Conservation (phyloP, 2,797 vertebrate genomes). For the Melanotaenia nigrans region DNA sequence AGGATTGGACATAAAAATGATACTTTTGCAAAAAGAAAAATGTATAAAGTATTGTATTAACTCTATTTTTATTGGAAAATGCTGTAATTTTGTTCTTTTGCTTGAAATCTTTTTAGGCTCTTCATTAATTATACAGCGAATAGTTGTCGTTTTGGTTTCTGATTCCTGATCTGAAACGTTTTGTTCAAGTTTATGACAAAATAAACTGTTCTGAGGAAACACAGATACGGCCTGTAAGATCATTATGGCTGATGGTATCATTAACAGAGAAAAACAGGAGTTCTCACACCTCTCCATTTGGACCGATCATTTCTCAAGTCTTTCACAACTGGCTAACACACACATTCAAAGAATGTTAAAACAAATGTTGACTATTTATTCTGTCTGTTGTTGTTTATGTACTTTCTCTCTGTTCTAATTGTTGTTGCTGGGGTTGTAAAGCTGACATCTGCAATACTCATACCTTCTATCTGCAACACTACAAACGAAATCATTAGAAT, state of each 20-base stretch:
- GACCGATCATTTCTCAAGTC: slow-evolving; percentile 69
- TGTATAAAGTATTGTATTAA: no score
- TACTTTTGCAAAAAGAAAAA: not conserved
- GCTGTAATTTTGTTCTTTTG: not conserved
- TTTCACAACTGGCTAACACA: slow-evolving; percentile 64
- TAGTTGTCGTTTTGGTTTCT: not conserved
- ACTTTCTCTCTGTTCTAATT: slow-evolving; percentile 35
- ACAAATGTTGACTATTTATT: slow-evolving; percentile 71
- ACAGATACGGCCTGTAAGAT: slow-evolving; percentile 8
- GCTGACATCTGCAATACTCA: slow-evolving; percentile 33
- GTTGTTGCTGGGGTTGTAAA: slow-evolving; percentile 49
- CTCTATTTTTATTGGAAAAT: no score
- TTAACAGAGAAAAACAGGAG: slow-evolving; percentile 30
- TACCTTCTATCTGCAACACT: slow-evolving; percentile 13
- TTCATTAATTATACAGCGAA: not conserved
- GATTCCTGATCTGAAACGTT: not conserved
- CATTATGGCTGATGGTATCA: slow-evolving; percentile 14
- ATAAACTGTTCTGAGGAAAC: not conserved
- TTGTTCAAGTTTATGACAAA: not conserved
- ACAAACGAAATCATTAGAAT: not conserved
- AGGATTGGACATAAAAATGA: slow-evolving; percentile 11
- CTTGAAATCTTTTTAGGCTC: not conserved
- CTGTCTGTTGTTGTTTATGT: slow-evolving; percentile 60
- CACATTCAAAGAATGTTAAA: slow-evolving; percentile 52
- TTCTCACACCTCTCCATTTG: slow-evolving; percentile 82